phyloP scores from a whole-genome alignment of 1,140 invertebrate genomes.

The Probaryconus sp. region DNA sequence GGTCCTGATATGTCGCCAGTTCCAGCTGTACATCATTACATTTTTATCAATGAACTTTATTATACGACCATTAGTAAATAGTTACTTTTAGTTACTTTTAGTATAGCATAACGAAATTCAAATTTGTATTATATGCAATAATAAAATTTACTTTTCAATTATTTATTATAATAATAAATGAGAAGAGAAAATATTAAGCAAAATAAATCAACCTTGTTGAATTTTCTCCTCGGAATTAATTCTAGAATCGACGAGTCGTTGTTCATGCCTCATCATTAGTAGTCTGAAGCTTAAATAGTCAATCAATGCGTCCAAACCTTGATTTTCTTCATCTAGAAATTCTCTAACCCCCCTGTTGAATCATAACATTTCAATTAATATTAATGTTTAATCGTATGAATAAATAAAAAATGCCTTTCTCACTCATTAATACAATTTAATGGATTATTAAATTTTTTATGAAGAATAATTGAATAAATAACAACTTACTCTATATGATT shows the following conservation, averaged over 20 bases:
- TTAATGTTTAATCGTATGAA: background rate
- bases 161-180: no score
- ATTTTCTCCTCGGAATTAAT: slow-evolving; percentile 85
- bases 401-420: background rate
- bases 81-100: no score
- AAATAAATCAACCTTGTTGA: slow-evolving; percentile 76
- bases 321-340: slow-evolving; percentile 97
- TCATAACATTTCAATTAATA: slow-evolving; percentile 54
- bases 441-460: no score
- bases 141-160: no score
- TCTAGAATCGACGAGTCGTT: slow-evolving; percentile 85
- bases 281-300: slow-evolving; percentile 97
- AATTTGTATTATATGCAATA: no score
- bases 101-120: no score
- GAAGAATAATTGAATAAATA: no score
- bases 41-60: no score
- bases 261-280: slow-evolving; percentile 93
- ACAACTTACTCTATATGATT: slow-evolving; percentile 98
- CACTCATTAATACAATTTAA: no score
- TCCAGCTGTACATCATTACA: slow-evolving; percentile 61
- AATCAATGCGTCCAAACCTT: slow-evolving; percentile 96
- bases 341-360: slow-evolving; percentile 97
- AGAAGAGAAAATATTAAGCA: no score
- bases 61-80: no score
- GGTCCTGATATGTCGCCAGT: slow-evolving; percentile 68